Evolutionary conservation across 1,140 invertebrate genomes (phyloP), one percentile per base, ranked within the genome.

Genomic region (Drosophila bipectinata): DNA sequence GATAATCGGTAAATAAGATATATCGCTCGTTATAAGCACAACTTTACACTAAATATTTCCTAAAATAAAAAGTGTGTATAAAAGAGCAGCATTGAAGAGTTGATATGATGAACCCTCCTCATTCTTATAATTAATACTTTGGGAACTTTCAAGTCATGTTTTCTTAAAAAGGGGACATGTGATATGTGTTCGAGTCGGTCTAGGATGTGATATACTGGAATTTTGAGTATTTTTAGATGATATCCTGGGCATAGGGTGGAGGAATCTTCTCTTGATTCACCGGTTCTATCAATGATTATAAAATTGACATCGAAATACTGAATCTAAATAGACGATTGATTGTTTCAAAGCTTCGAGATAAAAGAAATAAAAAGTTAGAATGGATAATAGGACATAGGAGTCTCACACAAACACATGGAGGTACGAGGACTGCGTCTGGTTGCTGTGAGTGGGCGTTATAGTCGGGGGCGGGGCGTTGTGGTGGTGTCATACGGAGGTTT

Each of bases 401-500:
- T 49, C 41, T 88, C 55, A 91, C 60, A 91, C 90, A 69, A 91
- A 91, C 49, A 91, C 81, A 67, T 91, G 90, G 66, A 91, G 64
- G 39, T 91, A 91, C 30, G 90, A 91, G 12, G 90, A 88, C 72
- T 91, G 83, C 26, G 90, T 91, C 57, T 83, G 76, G 60, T 91
- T 91, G 72, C 90, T 91, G 52, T 91, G 89, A 28, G 90, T 91
- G 24, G 90, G 90, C 37, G 90, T 91, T 1, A 84, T 48, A 44
- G 79, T 54, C 26, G 87, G 18, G 9, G 44, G 72, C 49, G 82
- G 72, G 21, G 63, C 76, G 12, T 79, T 66, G 14, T 79, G 75
- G 37, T 90, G 81, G 57, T 91, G 90, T 95, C 95, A 99, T 91
- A 99, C 98, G 44, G 98, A 98, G 7, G 98, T 99, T 92, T 99